Evolutionary conservation across 2,888 invertebrate species (phyloP), one percentile per base, ranked within the genome.

Genomic region (Lasius fuliginosus): DNA sequence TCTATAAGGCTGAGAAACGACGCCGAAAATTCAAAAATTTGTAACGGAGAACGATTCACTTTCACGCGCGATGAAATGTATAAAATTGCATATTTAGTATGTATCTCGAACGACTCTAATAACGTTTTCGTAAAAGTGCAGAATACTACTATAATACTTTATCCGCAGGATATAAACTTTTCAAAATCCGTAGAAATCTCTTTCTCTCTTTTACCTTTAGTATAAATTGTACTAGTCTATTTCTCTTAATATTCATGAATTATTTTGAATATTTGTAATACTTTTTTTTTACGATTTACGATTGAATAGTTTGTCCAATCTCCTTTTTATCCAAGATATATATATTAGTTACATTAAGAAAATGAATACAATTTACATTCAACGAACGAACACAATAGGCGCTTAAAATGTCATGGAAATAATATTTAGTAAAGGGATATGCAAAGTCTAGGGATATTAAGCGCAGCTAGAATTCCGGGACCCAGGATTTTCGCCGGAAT

Each of bases 21-120:
- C 64, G 46, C 71, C 65, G 11, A 9, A 74, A 83, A 82, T 81
- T 84, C 81, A 64, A 88, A 73, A 64, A 62, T 33, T 30, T n/a
- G 18, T 30, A 53, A 58, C 40, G n/a, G 33, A 27, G 27, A 77
- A 56, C 65, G 82, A 79, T 64, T 42, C 64, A 40, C 53, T 64
- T 60, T 77, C 46, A 49, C 62, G 60, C 12, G 40, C 79, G 12
- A n/a, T 30, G 58, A 60, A 68, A 81, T 36, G 67, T 83, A 33
- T 4, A 27, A 60, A 79, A 73, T 81, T 58, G 27, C 46, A 46
- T 49, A 49, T 60, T 79, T 71, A 79, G 23, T 58, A 71, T 60
- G 58, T 68, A 15, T 30, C 40, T 30, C 36, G 42, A 12, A 36
- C 3, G 15, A 0, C 18, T n/a, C 58, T 60, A 27, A 60, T 46